These are phyloP conservation scores for Arothron firmamentum DNA, from an alignment of 2,113 vertebrate genomes.

Conservation along the genomic window DNA sequence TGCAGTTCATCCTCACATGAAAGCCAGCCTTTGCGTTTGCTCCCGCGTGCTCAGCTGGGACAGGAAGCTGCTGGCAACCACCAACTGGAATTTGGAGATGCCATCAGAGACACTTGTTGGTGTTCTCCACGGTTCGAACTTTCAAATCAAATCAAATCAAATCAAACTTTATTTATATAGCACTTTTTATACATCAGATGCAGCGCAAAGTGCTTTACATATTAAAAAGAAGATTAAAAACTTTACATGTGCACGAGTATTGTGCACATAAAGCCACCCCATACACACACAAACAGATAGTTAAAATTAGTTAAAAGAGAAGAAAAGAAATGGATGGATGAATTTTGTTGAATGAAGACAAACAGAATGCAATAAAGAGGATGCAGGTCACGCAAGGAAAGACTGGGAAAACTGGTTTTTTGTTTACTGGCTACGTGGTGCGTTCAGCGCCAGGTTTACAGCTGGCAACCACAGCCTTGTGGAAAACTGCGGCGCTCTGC, in stretches of 20 bases:
- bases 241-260: too few species aligned
- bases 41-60: constrained; percentile 21
- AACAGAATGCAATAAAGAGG: background rate
- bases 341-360: constrained; percentile 14
- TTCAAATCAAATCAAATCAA: too few species aligned
- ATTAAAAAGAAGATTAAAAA: too few species aligned
- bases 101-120: constrained; percentile 40
- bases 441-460: constrained; percentile 33
- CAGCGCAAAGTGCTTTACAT: too few species aligned
- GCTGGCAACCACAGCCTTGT: constrained; percentile 22
- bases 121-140: background rate
- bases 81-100: constrained; percentile 32
- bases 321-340: too few species aligned
- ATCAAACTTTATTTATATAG: too few species aligned
- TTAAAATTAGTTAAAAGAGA: too few species aligned
- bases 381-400: constrained; percentile 1
- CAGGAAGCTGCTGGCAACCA: constrained; percentile 32
- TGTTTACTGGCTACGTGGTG: constrained; percentile 38
- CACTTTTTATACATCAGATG: too few species aligned
- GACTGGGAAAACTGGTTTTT: constrained; percentile 17
- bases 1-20: constrained; percentile 48
- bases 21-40: constrained; percentile 42
- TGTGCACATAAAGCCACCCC: too few species aligned
- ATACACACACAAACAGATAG: too few species aligned
- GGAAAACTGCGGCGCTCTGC: constrained; percentile 11